Base-by-base conservation (phyloP, 2,888 invertebrate species). In the Hipparchia semele region DNA sequence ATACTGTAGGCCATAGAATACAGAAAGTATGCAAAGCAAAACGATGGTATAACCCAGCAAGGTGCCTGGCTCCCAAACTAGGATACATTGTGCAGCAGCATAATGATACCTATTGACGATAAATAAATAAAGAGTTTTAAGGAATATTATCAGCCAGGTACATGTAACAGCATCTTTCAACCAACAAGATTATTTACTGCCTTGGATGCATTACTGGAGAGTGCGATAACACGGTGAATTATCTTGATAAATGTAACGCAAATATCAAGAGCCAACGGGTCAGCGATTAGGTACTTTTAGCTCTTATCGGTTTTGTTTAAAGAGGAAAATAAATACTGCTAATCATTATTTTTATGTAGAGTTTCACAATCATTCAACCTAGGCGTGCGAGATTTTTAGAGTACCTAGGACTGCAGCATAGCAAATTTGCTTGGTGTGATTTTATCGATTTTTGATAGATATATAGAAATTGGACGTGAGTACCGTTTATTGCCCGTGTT, bases 181-280 rank as follows among this genome's bases (percentile, higher is more conserved):
- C 58, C 33, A 13, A 59, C 39, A 10, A 12, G 9, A 33, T 39
- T 59, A 2, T 10, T 58, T 59, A 59, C 58, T 59, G 23, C 23
- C 59, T 23, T 39, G 33, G 9, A 59, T 59, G 9, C 39, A 59
- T 59, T 59, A 60, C 12, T 12, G 2, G 39, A 39, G 60, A 60
- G 12, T 45, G 12, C 39, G 45, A 33, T 39, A 61, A 45, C 39
- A 45, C 60, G 10, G 6, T 39, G 9, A 12, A 7, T 0, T 39
- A 60, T 39, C 60, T 60, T 39, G 60, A 60, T 60, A 60, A 39
- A 60, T 10, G 39, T 60, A 60, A 60, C 6, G 56, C n/a, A 56
- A 56, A 56, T 56, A 56, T 54, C 5, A 53, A 53, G 53, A 56
- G 13, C 58, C 2, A 23, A 58, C 23, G 23, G 13, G 4, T 58